phyloP scores from a whole-genome alignment of 2,113 vertebrate genomes.

The Rafetus swinhoei region DNA sequence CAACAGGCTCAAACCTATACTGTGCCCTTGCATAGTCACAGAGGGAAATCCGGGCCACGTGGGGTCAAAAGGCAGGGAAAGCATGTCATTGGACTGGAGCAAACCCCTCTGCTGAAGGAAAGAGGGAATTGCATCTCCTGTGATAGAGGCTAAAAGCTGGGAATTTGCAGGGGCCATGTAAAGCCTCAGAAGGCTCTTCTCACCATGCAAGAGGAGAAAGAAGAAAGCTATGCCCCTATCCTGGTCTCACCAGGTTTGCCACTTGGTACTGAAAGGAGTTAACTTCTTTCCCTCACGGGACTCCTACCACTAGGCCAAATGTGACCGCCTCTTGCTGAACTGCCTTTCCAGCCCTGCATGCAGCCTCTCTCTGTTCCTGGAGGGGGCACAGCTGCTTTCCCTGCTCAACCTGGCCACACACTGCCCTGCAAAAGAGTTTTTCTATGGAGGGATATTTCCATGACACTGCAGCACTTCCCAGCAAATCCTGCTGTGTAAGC shows the following conservation, averaged over 20 bases:
- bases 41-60: background rate
- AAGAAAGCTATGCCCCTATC: background rate
- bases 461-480: background rate
- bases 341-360: background rate
- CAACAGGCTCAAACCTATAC: background rate
- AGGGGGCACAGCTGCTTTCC: rapidly evolving
- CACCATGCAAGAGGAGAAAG: background rate
- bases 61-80: background rate
- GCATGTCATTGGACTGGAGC: background rate
- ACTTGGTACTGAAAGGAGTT: background rate
- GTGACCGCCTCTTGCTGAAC: rapidly evolving
- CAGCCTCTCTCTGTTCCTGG: background rate
- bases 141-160: background rate
- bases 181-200: background rate
- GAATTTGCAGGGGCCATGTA: constrained; percentile 6
- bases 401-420: background rate
- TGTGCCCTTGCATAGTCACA: background rate
- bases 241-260: background rate
- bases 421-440: background rate
- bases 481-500: background rate
- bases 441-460: background rate
- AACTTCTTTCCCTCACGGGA: background rate
- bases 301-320: background rate
- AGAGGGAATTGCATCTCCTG: background rate
- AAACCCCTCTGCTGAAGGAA: rapidly evolving